Base-by-base conservation (phyloP, 2,888 invertebrate genomes). In the Megastigmus dorsalis region DNA sequence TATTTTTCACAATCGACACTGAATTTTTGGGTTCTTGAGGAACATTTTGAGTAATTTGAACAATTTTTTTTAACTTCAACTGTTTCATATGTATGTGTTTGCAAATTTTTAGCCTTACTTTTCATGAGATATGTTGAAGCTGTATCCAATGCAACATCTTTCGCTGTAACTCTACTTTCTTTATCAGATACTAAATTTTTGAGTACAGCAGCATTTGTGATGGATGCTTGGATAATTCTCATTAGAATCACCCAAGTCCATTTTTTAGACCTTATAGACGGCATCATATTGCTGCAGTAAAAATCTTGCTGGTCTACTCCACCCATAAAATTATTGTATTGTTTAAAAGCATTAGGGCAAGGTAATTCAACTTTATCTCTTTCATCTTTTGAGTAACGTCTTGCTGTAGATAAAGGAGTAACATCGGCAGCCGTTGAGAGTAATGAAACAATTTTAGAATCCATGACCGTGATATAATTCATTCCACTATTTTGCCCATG, bases 211-310 rank as follows among this genome's bases (percentile, higher is more conserved):
- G 71, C 71, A 60, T 77, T 77, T 10, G 75, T 55, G 33, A 77
- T 67, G 0, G 77, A 55, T 36, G 71, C 30, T 68, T 77, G 65
- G 13, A 77, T 74, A 2, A 77, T 45, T 28, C 72, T 50, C 2
- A 57, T 23, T n/a, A 75, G 18, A 13, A 75, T 68, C 2, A 48
- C 45, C 77, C 77, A 77, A 26, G 74, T 77, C 77, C 77, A 77
- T 63, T 65, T 68, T 59, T 77, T 72, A 13, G 75, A 20, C 43
- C 77, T 20, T 15, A 77, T 67, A 20, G 9, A 50, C 15, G 71
- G 69, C 30, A 71, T 43, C 28, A 77, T 36, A 54, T 70, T 74
- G 28, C 43, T 71, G 41, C 74, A 74, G 26, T 77, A 57, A 36
- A 2, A 33, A 65, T 67, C 62, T 30, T 52, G 68, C n/a, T n/a